These are phyloP conservation scores for Lipophrys pholis DNA, from an alignment of 2,113 vertebrate species.

Conservation along the genomic window DNA sequence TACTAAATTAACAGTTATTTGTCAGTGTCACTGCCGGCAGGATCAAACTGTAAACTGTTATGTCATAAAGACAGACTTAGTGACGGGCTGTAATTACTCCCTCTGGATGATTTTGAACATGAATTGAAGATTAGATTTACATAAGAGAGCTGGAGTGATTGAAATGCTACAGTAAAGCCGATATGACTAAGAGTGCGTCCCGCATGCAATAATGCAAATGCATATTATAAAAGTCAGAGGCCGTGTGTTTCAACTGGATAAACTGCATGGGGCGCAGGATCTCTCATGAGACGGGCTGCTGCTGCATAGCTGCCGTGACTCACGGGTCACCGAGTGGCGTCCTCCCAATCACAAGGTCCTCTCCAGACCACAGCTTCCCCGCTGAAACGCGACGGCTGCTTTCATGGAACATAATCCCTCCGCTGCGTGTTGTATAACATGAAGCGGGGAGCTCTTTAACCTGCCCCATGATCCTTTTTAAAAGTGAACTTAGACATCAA, in stretches of 20 bases:
- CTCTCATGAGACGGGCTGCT: conserved; percentile 16
- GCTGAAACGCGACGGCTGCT: neutral
- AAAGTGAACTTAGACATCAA: neutral
- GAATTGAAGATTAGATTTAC: neutral
- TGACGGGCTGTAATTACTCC: conserved; percentile 9
- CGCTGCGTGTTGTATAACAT: neutral
- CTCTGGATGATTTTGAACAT: conserved; percentile 4
- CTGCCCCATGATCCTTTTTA: neutral
- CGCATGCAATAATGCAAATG: neutral
- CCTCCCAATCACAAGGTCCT: conserved; percentile 37
- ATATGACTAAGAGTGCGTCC: too few relatives aligned
- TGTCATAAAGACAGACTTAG: neutral
- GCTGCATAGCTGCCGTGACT: conserved; percentile 31
- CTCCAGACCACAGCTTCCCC: conserved; percentile 9
- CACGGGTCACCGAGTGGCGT: conserved; percentile 40
- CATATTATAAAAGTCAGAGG: neutral
- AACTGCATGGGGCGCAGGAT: neutral
- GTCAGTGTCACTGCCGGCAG: neutral
- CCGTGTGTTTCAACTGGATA: neutral
- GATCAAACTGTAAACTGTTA: neutral
- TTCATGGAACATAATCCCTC: neutral
- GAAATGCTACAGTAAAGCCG: too few relatives aligned
- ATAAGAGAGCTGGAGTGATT: neutral
- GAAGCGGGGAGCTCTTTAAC: neutral
- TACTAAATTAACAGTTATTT: neutral